A percentile compares a stretch with the other conserved stretches of the same genome.
Evolutionary conservation across 2,888 invertebrate genomes (phyloP).

Genomic region (Polylopha cassiicola): DNA sequence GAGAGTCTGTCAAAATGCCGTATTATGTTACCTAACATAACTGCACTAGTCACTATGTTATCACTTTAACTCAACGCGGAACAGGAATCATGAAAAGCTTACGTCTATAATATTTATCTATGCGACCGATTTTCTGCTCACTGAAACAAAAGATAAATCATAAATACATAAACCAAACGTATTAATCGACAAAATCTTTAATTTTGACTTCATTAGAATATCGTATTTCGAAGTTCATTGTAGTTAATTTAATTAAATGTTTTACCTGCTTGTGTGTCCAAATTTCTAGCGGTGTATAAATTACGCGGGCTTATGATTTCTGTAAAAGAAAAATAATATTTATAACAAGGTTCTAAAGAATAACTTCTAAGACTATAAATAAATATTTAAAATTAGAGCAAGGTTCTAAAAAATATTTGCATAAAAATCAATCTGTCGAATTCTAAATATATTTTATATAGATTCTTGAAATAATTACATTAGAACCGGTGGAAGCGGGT

Average conservation of each 20-base stretch:
- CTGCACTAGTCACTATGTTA: conserved; percentile 70
- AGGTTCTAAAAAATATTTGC: too few relatives aligned
- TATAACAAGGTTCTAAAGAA: too few relatives aligned
- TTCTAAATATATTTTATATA: too few relatives aligned
- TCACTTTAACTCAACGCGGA: conserved; percentile 73
- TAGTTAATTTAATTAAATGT: too few relatives aligned
- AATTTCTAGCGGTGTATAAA: conserved; percentile 47
- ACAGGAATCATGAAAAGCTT: conserved; percentile 73
- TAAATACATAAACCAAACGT: neutral
- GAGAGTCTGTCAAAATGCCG: conserved; percentile 64
- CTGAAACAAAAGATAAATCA: conserved; percentile 54
- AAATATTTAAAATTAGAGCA: too few relatives aligned
- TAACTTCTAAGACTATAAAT: too few relatives aligned
- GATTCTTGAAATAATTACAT: conserved; percentile 42
- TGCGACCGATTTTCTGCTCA: conserved; percentile 58
- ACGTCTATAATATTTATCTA: conserved; percentile 69
- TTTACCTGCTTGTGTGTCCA: conserved; percentile 57
- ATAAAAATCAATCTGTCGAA: too few relatives aligned
- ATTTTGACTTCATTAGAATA: too few relatives aligned
- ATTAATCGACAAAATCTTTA: too few relatives aligned
- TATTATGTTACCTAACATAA: conserved; percentile 66
- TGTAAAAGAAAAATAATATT: conserved; percentile 47
- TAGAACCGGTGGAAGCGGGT: conserved; percentile 57
- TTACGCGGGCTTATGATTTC: conserved; percentile 67
- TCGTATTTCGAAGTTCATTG: too few relatives aligned